Evolutionary conservation across 2,797 vertebrate genomes (phyloP), one percentile per base, ranked within the genome.

Genomic region (Centropyge bicolor): DNA sequence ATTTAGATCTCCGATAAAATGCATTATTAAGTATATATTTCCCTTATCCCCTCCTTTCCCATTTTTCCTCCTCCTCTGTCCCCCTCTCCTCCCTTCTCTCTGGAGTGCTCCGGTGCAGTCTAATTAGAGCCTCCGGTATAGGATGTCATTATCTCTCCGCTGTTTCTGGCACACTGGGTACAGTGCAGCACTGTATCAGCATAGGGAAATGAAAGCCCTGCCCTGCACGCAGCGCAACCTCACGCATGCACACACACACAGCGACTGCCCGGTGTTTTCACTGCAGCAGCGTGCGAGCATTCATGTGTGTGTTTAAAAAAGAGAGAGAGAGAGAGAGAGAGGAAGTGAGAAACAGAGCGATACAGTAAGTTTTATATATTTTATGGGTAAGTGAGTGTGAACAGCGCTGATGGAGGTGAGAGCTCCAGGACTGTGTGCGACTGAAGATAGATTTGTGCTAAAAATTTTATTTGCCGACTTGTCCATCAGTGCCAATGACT

Each of bases 81-180:
- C 76, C 61, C 38, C 60, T 78, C 76, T 83, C 68, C 73, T 24
- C 48, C 72, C 59, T 70, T 84, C 82, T 88, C 90, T 86, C 85
- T 82, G 76, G 88, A 88, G 84, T 64, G 36, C 88, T 88, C 72
- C 61, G 38, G 89, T 89, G 89, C 91, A 92, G 93, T 92, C 90
- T 96, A 94, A 96, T 95, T 94, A 94, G 93, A 93, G 92, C 90
- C 93, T 88, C 84, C 66, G 74, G 91, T 93, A 88, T 89, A 92
- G 91, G 91, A 94, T 91, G 89, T 91, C 93, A 90, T 92, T 92
- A 91, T 92, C 90, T 88, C 69, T 87, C 84, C 78, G 82, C 89
- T 82, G 82, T 88, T 90, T 88, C 88, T 93, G 86, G 90, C 89
- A 90, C 84, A 80, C 74, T 88, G 88, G 56, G 59, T 88, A 87